A percentile compares a stretch with the other conserved stretches of the same genome.
These are phyloP conservation scores for Chrysotoxum bicinctum DNA, from an alignment of 2,888 invertebrate genomes.

Conservation along the genomic window DNA sequence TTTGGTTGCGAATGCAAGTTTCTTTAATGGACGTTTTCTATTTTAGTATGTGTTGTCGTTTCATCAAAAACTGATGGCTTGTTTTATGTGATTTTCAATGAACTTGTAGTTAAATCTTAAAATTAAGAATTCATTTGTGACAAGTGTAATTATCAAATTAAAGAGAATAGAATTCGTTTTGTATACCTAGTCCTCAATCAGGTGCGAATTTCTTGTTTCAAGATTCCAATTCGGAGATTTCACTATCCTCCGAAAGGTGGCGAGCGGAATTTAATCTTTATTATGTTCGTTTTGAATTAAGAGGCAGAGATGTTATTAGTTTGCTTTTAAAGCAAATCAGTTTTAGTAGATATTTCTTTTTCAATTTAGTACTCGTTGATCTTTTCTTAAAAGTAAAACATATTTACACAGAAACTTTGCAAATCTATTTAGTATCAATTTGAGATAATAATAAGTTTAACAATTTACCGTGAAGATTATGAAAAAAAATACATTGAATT, in stretches of 20 bases:
- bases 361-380: no score
- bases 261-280: not conserved
- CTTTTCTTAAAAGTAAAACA: no score
- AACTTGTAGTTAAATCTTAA: not conserved
- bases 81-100: not conserved
- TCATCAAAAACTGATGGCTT: not conserved
- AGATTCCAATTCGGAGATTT: not conserved
- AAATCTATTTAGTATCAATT: no score
- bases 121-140: not conserved
- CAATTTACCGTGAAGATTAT: no score
- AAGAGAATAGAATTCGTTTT: not conserved
- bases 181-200: not conserved
- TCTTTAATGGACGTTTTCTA: not conserved
- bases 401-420: no score
- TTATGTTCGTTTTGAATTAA: not conserved
- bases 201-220: not conserved
- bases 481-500: no score
- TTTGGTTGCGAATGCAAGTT: not conserved
- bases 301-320: conserved; percentile 2
- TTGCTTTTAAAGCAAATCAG: not conserved
- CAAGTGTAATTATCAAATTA: not conserved
- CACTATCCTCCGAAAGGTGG: conserved; percentile 1
- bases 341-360: no score
- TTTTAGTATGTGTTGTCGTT: not conserved
- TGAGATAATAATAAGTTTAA: no score